Conservation (phyloP, 2,888 invertebrate genomes). For the Neocrepidodera transversa region DNA sequence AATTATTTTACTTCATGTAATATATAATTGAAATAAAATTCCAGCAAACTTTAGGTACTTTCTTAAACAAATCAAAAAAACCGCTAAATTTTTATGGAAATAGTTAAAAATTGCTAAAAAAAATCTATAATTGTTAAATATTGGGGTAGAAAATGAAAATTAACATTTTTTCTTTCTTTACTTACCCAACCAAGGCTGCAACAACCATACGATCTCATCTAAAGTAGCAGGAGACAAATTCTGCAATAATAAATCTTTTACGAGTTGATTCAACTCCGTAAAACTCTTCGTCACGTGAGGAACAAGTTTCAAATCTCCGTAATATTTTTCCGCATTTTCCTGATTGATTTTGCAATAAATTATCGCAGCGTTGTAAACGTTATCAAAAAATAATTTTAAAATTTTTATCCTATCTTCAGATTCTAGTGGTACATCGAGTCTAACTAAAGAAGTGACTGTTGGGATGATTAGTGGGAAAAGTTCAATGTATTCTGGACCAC, state of each 20-base stretch:
- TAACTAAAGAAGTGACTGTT: conserved; percentile 64
- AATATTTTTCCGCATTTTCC: conserved; percentile 47
- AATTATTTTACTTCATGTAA: too few relatives aligned
- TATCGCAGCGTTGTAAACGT: conserved; percentile 58
- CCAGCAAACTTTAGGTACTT: too few relatives aligned
- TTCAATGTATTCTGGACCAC: conserved; percentile 64
- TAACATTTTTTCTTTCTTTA: too few relatives aligned
- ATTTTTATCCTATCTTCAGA: conserved; percentile 71
- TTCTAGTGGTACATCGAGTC: conserved; percentile 64
- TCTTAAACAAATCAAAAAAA: too few relatives aligned
- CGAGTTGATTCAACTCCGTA: conserved; percentile 69
- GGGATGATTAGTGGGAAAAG: conserved; percentile 72
- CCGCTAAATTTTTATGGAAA: too few relatives aligned
- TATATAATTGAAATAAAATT: too few relatives aligned
- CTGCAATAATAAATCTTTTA: conserved; percentile 72
- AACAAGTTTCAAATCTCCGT: conserved; percentile 56
- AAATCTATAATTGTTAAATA: too few relatives aligned
- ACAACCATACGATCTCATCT: conserved; percentile 72
- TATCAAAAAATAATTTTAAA: conserved; percentile 65
- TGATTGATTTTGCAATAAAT: conserved; percentile 57
- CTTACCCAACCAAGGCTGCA: conserved; percentile 71
- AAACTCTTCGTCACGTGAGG: conserved; percentile 53
- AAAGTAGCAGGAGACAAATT: conserved; percentile 74
- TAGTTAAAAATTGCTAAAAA: too few relatives aligned
- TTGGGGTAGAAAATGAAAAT: too few relatives aligned